Percentiles rank a stretch among this genome's conserved stretches.
These are phyloP conservation scores for Galeruca laticollis DNA, from an alignment of 2,888 invertebrate species.

Conservation along the genomic window DNA sequence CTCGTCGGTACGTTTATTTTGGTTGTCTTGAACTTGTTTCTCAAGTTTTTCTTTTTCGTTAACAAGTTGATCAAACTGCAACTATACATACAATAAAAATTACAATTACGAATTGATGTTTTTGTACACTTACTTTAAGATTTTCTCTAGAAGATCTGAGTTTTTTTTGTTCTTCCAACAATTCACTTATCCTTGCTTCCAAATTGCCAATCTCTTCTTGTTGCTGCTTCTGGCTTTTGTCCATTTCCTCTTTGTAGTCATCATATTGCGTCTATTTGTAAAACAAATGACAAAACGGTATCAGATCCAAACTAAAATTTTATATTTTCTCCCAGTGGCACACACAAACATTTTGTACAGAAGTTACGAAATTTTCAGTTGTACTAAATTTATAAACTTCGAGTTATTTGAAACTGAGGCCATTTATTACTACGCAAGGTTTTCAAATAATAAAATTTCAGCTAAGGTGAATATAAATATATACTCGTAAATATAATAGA, in stretches of 20 bases:
- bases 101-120: conserved; percentile 1
- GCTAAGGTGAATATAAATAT: no score
- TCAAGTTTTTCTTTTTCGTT: conserved; percentile 61
- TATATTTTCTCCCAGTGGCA: no score
- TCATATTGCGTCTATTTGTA: conserved; percentile 68
- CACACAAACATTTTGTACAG: no score
- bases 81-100: conserved; percentile 53
- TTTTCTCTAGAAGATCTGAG: conserved; percentile 60
- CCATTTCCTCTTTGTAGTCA: conserved; percentile 68
- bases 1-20: conserved; percentile 54
- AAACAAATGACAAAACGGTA: no score
- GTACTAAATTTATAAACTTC: no score
- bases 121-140: conserved; percentile 63
- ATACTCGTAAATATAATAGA: no score
- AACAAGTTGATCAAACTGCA: conserved; percentile 60
- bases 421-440: no score
- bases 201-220: conserved; percentile 67
- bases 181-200: conserved; percentile 67
- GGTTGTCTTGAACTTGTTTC: conserved; percentile 56
- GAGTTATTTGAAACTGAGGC: no score
- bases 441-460: no score
- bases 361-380: no score
- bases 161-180: conserved; percentile 68
- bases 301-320: no score
- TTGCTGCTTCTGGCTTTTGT: conserved; percentile 67